Conservation (phyloP, 2,113 vertebrate genomes). For the Cairina moschata region DNA sequence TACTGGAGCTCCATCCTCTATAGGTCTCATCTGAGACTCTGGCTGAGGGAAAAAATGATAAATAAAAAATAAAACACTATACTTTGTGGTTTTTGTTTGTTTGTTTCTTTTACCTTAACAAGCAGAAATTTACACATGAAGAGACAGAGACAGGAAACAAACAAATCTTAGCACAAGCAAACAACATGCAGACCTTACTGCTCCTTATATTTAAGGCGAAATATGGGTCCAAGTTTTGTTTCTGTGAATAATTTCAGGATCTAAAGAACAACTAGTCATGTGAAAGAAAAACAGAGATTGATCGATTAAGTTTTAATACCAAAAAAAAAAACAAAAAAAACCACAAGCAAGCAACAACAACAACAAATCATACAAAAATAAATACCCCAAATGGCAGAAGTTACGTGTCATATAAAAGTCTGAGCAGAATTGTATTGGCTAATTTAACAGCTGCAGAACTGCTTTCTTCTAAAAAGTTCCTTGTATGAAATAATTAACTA, state of each 20-base stretch:
- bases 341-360: too few species aligned
- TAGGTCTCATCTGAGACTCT: background rate
- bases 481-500: background rate
- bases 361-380: background rate
- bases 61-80: too few species aligned
- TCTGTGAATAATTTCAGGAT: background rate
- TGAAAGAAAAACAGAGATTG: background rate
- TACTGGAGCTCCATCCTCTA: background rate
- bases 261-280: background rate
- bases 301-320: background rate
- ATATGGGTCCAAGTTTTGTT: background rate
- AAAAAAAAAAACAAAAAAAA: background rate
- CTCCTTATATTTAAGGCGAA: background rate
- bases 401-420: background rate
- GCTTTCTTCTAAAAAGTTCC: background rate
- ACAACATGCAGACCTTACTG: background rate
- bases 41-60: background rate
- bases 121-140: background rate
- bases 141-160: background rate
- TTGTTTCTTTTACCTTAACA: background rate
- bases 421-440: background rate
- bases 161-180: background rate
- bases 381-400: background rate
- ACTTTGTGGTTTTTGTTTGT: background rate
- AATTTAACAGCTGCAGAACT: background rate